Evolutionary conservation across 2,113 vertebrate species (phyloP), one percentile per base, ranked within the genome.

Genomic region (Morone saxatilis): DNA sequence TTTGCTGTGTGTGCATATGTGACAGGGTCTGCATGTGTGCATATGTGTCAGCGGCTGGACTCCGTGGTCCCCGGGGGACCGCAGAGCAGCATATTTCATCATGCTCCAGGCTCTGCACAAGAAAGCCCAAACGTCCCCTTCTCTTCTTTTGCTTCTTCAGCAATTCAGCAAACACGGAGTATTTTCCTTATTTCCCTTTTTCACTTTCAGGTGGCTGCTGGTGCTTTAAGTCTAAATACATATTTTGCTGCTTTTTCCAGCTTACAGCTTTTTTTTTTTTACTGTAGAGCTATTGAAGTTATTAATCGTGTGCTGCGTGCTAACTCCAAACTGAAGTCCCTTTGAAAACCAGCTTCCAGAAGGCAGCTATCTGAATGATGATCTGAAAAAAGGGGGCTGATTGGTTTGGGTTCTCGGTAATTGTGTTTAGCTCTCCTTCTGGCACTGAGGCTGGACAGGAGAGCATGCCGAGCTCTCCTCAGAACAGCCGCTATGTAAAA

Each of bases 11-110:
- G 86, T 85, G 91, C 89, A 91, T 59, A 76, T 90, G 88, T 71
- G 76, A 61, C 75, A 11, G 38, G 51, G 72, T 60, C 56, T 72
- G 76, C 60, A 43, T 78, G 43, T 43, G 60, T 54, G 59, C 40
- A 20, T 60, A 68, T 71, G 70, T 61, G 65, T 66, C 66, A 78
- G 89, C 17, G 81, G 83, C 86, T 69, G 71, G 84, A 82, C 74
- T 69, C 70, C 10, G 68, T 25, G 67, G 53, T 87, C 93, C 89
- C 87, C 6, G 0, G 82, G 31, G 78, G 90, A 73, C 74, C 14
- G 17, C 86, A 68, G 43, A 88, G 83, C 83, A 84, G 83, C 89
- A 83, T 61, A 88, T 92, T 93, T 92, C 83, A 93, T 92, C 93
- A 89, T 88, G 57, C 79, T 62, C 84, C 50, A 87, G 88, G 91